phyloP scores from a whole-genome alignment of 2,113 vertebrate species.

The Pygathrix nemaeus region DNA sequence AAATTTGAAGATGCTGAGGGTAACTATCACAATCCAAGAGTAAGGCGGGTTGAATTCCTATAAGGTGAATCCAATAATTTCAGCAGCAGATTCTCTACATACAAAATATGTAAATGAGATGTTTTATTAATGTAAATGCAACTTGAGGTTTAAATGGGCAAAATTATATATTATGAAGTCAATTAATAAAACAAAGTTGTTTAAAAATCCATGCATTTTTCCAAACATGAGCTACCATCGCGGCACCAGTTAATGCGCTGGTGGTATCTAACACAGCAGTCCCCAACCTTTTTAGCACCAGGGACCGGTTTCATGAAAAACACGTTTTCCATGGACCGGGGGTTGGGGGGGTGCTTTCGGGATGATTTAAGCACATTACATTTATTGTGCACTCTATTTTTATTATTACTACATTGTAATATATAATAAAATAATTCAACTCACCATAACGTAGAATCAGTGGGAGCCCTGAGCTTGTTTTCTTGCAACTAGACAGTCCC shows the following conservation, averaged over 20 bases:
- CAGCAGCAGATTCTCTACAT: background rate
- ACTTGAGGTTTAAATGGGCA: background rate
- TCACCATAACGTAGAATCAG: no score
- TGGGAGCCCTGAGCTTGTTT: no score
- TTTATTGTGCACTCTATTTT: no score
- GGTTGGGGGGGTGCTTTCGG: no score
- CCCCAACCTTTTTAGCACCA: no score
- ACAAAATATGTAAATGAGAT: background rate
- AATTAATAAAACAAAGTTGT: background rate
- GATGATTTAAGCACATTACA: no score
- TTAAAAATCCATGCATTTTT: background rate
- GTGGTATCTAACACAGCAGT: background rate
- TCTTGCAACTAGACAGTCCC: no score
- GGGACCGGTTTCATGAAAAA: no score
- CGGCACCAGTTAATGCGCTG: background rate
- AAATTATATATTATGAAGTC: background rate
- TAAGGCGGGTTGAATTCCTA: background rate
- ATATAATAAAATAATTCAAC: no score
- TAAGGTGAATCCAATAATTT: background rate
- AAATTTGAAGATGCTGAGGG: background rate
- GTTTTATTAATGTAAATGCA: background rate
- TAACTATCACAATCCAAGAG: background rate
- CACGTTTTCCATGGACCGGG: no score
- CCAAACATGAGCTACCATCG: background rate
- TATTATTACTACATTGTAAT: no score